Evolutionary conservation across 2,888 invertebrate genomes (phyloP).

Genomic region (Drosophila sordidula): DNA sequence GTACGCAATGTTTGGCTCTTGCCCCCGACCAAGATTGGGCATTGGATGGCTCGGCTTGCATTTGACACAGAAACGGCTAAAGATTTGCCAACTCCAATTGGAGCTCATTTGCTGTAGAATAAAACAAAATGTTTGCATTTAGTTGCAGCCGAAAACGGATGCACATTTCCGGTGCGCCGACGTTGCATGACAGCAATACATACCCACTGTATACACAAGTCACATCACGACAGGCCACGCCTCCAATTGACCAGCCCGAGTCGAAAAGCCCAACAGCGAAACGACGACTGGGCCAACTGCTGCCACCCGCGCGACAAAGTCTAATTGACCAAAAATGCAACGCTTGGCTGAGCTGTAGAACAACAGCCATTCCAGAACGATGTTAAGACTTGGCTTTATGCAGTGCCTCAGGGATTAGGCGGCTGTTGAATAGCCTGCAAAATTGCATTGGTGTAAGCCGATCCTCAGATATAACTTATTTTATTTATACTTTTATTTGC

Average conservation of each 20-base stretch:
- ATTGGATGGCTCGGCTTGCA: slow-evolving; percentile 51
- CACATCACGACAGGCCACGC: slow-evolving; percentile 37
- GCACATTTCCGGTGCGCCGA: slow-evolving; percentile 64
- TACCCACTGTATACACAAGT: slow-evolving; percentile 1
- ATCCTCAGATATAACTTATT: too few relatives aligned
- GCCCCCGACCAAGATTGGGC: slow-evolving; percentile 40
- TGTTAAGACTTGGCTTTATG: slow-evolving; percentile 1
- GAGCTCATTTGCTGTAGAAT: slow-evolving; percentile 53
- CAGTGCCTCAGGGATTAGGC: neutral
- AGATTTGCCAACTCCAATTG: slow-evolving; percentile 67
- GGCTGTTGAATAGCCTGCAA: slow-evolving; percentile 17
- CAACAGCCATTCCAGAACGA: slow-evolving; percentile 48
- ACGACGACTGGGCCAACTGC: slow-evolving; percentile 43
- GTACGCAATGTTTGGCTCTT: slow-evolving; percentile 44
- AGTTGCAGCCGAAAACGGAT: slow-evolving; percentile 62
- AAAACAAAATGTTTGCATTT: slow-evolving; percentile 60
- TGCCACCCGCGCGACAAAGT: slow-evolving; percentile 75
- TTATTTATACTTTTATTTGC: too few relatives aligned
- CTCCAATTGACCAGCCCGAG: slow-evolving; percentile 50
- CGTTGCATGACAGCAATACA: slow-evolving; percentile 73
- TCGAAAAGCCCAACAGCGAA: slow-evolving; percentile 38
- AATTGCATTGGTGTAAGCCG: too few relatives aligned
- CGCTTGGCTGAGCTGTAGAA: slow-evolving; percentile 70
- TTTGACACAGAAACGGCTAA: slow-evolving; percentile 64
- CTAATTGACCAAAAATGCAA: slow-evolving; percentile 78